Conservation (phyloP, 2,113 vertebrate genomes). For the Sander lucioperca region DNA sequence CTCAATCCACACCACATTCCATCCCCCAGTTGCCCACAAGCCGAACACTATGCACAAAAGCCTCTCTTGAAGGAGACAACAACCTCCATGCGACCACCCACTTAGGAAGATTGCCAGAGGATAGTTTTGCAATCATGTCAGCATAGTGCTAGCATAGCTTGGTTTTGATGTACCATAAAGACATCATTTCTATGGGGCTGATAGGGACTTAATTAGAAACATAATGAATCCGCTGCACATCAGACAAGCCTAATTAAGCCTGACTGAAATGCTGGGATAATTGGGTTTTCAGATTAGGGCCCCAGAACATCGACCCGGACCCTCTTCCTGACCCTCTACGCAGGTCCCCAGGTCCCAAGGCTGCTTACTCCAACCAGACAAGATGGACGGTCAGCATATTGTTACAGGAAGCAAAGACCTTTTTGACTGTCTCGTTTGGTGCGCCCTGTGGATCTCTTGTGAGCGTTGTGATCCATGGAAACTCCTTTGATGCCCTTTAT, state of each 20-base stretch:
- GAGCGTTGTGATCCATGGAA: constrained; percentile 69
- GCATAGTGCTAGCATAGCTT: constrained; percentile 46
- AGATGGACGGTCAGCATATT: constrained; percentile 42
- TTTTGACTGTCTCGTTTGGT: constrained; percentile 51
- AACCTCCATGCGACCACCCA: constrained; percentile 66
- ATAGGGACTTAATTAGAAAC: constrained; percentile 86
- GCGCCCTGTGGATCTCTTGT: constrained; percentile 39
- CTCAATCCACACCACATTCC: background rate
- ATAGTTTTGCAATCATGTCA: constrained; percentile 72
- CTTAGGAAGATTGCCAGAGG: constrained; percentile 72
- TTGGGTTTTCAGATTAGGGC: constrained; percentile 79
- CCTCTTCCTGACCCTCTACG: constrained; percentile 48
- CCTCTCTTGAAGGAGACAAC: constrained; percentile 41
- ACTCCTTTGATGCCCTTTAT: constrained; percentile 75
- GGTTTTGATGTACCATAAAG: constrained; percentile 77
- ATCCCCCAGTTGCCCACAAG: background rate
- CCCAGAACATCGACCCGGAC: constrained; percentile 64
- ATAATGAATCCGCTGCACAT: constrained; percentile 83
- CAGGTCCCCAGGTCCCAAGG: constrained; percentile 46
- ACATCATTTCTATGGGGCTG: constrained; percentile 81
- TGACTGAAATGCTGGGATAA: constrained; percentile 77
- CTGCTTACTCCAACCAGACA: constrained; percentile 50
- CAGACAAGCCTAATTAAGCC: constrained; percentile 86
- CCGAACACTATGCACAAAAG: constrained; percentile 12
- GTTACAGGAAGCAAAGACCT: constrained; percentile 47